These are phyloP conservation scores for Talpa occidentalis DNA, from an alignment of 2,113 vertebrate species.

Conservation along the genomic window DNA sequence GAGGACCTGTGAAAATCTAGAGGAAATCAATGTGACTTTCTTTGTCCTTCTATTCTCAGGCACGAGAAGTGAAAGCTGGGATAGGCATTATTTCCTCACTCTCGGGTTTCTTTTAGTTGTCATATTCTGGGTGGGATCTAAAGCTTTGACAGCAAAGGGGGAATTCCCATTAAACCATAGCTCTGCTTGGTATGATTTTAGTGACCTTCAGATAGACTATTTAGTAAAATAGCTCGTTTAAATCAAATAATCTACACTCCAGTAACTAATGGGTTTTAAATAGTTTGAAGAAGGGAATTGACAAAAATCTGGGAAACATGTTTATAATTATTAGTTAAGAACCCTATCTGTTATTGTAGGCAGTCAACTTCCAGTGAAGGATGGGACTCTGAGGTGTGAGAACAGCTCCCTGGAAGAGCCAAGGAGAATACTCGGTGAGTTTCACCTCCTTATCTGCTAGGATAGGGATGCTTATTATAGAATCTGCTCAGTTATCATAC, in stretches of 20 bases:
- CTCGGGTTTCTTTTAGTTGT: background rate
- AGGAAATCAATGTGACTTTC: background rate
- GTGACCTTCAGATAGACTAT: background rate
- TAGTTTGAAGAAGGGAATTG: background rate
- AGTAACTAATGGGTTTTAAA: background rate
- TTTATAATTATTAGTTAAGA: background rate
- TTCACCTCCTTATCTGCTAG: background rate
- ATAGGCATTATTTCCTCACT: background rate
- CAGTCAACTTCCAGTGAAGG: background rate
- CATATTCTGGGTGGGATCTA: background rate
- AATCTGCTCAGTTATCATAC: background rate
- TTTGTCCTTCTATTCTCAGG: background rate
- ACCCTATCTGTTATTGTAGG: background rate
- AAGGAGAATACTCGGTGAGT: background rate
- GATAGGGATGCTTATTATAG: background rate
- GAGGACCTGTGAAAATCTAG: background rate
- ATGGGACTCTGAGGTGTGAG: background rate
- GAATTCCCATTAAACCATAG: background rate
- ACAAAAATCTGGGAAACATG: background rate
- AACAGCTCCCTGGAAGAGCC: background rate
- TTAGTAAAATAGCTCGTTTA: background rate
- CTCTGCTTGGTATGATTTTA: background rate
- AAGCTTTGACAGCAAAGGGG: background rate
- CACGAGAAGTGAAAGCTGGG: background rate
- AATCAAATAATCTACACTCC: background rate